phyloP scores from a whole-genome alignment of 1,140 invertebrate genomes.

The Tetranychus cinnabarinus region DNA sequence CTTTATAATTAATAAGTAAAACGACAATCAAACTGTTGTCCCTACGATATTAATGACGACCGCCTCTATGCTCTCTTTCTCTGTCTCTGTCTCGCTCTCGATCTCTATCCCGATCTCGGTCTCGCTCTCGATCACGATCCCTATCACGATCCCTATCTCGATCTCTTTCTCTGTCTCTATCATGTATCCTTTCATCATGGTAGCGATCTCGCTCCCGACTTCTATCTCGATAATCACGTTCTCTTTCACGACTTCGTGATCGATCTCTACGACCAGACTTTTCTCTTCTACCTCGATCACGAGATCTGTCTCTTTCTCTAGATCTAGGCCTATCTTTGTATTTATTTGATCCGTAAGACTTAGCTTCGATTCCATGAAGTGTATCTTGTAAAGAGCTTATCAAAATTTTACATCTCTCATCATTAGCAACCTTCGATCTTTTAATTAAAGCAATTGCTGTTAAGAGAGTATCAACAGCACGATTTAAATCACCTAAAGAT shows the following conservation, averaged over 20 bases:
- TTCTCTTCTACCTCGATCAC: constrained; percentile 15
- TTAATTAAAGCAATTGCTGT: constrained; percentile 97
- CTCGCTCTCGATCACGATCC: not conserved
- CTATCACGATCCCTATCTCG: not conserved
- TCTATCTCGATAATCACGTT: constrained; percentile 37
- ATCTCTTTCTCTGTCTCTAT: not conserved
- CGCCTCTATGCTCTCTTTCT: not conserved
- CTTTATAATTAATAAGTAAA: no score
- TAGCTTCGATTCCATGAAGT: constrained; percentile 81
- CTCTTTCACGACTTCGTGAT: constrained; percentile 21
- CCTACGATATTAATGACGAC: not conserved
- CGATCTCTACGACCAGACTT: constrained; percentile 20
- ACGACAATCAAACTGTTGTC: no score
- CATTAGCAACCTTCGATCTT: constrained; percentile 88
- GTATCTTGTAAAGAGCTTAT: constrained; percentile 90
- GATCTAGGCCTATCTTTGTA: constrained; percentile 20
- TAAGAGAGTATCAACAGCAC: constrained; percentile 90
- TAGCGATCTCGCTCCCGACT: not conserved
- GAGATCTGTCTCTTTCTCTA: constrained; percentile 23
- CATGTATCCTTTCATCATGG: not conserved
- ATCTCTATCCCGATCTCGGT: not conserved
- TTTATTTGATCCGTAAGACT: constrained; percentile 54
- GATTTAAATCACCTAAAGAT: constrained; percentile 62
- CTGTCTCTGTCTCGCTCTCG: not conserved
- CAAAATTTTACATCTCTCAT: constrained; percentile 92